These are phyloP conservation scores for Meda fulgida DNA, from an alignment of 2,797 vertebrate genomes.

Conservation along the genomic window DNA sequence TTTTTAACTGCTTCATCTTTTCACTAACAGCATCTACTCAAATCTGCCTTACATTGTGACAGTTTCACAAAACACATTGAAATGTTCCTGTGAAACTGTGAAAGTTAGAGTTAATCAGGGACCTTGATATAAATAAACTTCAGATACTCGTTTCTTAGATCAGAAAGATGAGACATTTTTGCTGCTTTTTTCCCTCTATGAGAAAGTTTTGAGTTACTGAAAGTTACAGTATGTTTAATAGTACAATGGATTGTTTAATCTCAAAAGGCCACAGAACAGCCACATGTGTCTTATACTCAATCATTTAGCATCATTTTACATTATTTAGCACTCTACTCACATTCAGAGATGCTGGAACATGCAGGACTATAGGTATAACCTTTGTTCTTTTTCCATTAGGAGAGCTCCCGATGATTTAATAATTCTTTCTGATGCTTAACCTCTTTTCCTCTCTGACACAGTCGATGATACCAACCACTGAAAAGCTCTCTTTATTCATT, in stretches of 20 bases:
- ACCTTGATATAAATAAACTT: constrained; percentile 4
- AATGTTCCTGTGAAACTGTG: background rate
- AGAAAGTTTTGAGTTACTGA: background rate
- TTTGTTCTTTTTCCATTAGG: constrained; percentile 91
- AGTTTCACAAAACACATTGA: background rate
- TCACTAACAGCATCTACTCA: background rate
- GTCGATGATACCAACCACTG: background rate
- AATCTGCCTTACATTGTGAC: background rate
- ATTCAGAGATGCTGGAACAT: background rate
- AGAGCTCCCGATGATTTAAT: constrained; percentile 89
- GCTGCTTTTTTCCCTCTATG: background rate
- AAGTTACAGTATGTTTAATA: background rate
- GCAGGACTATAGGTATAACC: constrained; percentile 82
- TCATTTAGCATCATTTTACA: background rate
- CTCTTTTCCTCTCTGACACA: constrained; percentile 61
- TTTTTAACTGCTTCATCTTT: background rate
- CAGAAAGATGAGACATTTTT: background rate
- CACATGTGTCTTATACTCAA: background rate
- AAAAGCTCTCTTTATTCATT: background rate
- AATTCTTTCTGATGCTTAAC: constrained; percentile 10
- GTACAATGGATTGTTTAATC: background rate
- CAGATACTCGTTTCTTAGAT: background rate
- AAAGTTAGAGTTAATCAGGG: background rate
- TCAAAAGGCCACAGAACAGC: background rate
- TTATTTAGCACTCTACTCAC: background rate